Base-by-base conservation (phyloP, 2,888 invertebrate species). In the Tethea ocularis region DNA sequence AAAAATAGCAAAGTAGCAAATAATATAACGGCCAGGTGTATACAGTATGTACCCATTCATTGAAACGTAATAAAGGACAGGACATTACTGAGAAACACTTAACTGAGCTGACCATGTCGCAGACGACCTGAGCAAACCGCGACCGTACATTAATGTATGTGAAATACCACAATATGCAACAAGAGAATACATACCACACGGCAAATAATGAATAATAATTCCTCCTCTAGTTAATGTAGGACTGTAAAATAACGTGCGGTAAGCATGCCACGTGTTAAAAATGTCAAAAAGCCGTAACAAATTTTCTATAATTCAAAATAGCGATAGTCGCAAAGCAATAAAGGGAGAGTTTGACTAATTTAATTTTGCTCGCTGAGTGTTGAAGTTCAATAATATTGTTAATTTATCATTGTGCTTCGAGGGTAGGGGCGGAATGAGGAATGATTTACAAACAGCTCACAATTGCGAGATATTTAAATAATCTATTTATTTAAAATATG, bases 131-230 rank as follows among this genome's bases (percentile, higher is more conserved):
- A 72, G 73, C 78, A 80, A 86, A 89, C 89, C 89, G 80, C 89
- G 83, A 82, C 75, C 74, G 71, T 73, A 84, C 84, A 87, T 88
- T 88, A 89, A 88, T 85, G 83, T 72, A 82, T 80, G 82, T 75
- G 74, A 80, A 83, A 81, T 73, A 78, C 86, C 81, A 71, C 86
- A 84, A 78, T 84, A 83, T 84, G 83, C 84, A 84, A 83, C 82
- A 78, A 80, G 76, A 63, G 64, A 61, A 64, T 57, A 63, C 62
- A 61, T 74, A 67, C 71, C 67, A 66, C 80, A 86, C 82, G 74
- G 78, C 81, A 84, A 88, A 87, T 86, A 84, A 85, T 82, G 84
- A 83, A 84, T 83, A 86, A 85, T 83, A 86, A 85, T 85, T 86
- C 77, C 78, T 82, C 72, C 67, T 73, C 83, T 86, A 82, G 84